Conservation (phyloP, 1,140 invertebrate species). For the Wasmannia auropunctata region DNA sequence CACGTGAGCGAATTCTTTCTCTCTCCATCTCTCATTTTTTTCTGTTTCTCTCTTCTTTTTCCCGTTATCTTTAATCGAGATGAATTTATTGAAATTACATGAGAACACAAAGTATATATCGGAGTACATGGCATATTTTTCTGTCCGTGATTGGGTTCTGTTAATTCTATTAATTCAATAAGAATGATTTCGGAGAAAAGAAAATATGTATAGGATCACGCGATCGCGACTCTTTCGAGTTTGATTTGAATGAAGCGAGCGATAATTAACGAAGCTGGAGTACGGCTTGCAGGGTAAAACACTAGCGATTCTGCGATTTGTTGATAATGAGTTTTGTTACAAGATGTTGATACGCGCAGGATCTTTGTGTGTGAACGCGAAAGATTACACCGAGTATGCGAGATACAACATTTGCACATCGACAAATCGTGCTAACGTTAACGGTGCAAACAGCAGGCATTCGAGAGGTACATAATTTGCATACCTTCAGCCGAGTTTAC, state of each 20-base stretch:
- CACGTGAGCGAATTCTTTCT: slow-evolving; percentile 8
- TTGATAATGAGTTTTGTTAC: slow-evolving; percentile 79
- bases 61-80: slow-evolving; percentile 59
- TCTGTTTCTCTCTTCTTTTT: background rate
- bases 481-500: background rate
- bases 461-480: slow-evolving; percentile 63
- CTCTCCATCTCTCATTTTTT: too few relatives aligned
- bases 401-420: slow-evolving; percentile 6
- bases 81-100: slow-evolving; percentile 52
- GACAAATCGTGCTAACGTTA: slow-evolving; percentile 67
- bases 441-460: slow-evolving; percentile 64
- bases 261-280: slow-evolving; percentile 48
- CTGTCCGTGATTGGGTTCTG: slow-evolving; percentile 46
- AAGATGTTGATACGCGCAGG: slow-evolving; percentile 61
- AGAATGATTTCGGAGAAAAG: slow-evolving; percentile 39
- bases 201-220: too few relatives aligned
- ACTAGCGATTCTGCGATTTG: slow-evolving; percentile 71
- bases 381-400: slow-evolving; percentile 49
- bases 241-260: slow-evolving; percentile 39
- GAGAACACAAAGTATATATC: slow-evolving; percentile 46
- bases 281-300: slow-evolving; percentile 53
- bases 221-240: slow-evolving; percentile 19
- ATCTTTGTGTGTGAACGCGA: slow-evolving; percentile 43
- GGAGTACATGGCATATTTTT: slow-evolving; percentile 62
- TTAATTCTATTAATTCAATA: slow-evolving; percentile 38